Evolutionary conservation across 2,113 vertebrate genomes (phyloP).

Genomic region (Larimichthys crocea): DNA sequence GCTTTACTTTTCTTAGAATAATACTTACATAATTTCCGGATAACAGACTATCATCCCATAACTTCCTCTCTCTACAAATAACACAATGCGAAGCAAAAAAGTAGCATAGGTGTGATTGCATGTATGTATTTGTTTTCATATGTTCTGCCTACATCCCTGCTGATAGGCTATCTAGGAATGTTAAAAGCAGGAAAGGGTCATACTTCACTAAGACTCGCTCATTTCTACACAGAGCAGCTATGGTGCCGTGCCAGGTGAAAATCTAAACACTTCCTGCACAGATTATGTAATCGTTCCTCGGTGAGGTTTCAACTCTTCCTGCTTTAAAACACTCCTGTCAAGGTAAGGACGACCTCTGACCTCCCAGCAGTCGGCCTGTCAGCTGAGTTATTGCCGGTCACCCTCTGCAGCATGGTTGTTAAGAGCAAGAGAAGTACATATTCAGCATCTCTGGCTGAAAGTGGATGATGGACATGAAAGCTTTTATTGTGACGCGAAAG

Average conservation of each 20-base stretch:
- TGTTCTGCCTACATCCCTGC: constrained; percentile 9
- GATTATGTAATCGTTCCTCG: constrained; percentile 8
- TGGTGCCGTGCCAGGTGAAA: neutral
- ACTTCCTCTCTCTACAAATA: constrained; percentile 26
- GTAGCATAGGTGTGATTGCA: neutral
- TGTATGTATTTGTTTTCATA: constrained; percentile 23
- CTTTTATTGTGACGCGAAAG: neutral
- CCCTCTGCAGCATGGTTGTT: neutral
- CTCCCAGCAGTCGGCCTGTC: constrained; percentile 19
- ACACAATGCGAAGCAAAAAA: constrained; percentile 7
- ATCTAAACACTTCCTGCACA: neutral
- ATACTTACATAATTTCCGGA: neutral
- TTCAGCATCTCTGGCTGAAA: neutral
- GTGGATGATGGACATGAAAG: neutral
- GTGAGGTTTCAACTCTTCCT: constrained; percentile 11
- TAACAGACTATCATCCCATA: constrained; percentile 15
- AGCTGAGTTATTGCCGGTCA: constrained; percentile 4
- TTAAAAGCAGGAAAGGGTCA: constrained; percentile 44
- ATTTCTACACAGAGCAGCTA: neutral
- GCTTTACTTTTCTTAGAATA: constrained; percentile 33
- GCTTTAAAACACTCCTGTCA: constrained; percentile 41
- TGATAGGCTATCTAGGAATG: constrained; percentile 34
- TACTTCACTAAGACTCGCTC: neutral
- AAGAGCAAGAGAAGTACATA: neutral
- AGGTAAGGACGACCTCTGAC: constrained; percentile 31